phyloP scores from a whole-genome alignment of 2,888 invertebrate species.

The Adelognathus sp. region DNA sequence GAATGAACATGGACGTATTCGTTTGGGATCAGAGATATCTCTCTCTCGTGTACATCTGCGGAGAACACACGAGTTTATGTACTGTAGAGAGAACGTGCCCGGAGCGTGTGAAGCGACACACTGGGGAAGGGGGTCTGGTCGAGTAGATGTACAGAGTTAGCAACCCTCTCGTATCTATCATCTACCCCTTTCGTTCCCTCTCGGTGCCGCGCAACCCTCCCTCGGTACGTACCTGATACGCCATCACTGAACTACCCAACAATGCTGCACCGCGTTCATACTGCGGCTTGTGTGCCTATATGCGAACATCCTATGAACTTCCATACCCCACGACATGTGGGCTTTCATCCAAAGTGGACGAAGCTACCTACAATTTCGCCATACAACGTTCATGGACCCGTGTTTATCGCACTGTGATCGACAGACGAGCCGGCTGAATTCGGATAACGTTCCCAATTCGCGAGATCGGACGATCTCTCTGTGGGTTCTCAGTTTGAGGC shows the following conservation, averaged over 20 bases:
- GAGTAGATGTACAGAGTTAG: no score
- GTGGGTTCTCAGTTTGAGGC: no score
- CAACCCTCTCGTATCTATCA: constrained; percentile 40
- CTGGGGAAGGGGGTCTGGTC: constrained; percentile 27
- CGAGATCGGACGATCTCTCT: no score
- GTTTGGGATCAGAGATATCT: constrained; percentile 7
- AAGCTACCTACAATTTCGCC: not conserved
- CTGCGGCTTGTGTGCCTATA: not conserved
- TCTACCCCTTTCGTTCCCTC: constrained; percentile 44
- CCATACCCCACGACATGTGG: not conserved
- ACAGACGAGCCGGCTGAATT: not conserved
- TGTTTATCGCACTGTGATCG: not conserved
- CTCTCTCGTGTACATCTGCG: constrained; percentile 25
- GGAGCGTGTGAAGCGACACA: constrained; percentile 56
- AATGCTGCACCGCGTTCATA: not conserved
- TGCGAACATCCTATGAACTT: not conserved
- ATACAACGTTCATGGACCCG: not conserved
- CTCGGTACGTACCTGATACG: constrained; percentile 4
- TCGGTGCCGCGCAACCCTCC: not conserved
- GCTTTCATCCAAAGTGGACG: not conserved
- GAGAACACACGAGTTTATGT: not conserved
- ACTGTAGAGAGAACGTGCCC: constrained; percentile 32
- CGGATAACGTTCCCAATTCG: not conserved
- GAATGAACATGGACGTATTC: constrained; percentile 57
- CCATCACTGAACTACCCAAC: not conserved